Evolutionary conservation across 1,140 invertebrate species (phyloP).

Genomic region (Hydropsyche tenuis): DNA sequence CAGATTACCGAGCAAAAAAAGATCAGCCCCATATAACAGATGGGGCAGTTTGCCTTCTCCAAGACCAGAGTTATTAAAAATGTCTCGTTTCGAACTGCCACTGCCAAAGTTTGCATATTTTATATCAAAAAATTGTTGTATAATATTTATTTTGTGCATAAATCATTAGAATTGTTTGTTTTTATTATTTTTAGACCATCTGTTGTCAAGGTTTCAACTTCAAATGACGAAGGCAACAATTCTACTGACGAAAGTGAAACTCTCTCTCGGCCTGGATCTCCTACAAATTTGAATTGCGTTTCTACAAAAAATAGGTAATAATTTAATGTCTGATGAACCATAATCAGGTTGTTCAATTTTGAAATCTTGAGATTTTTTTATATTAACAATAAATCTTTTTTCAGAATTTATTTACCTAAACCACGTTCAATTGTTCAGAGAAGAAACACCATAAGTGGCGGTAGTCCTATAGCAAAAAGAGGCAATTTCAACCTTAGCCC

Average conservation of each 20-base stretch:
- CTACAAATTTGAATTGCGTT: slow-evolving; percentile 44
- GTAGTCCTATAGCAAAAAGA: slow-evolving; percentile 72
- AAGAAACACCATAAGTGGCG: slow-evolving; percentile 87
- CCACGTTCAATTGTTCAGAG: slow-evolving; percentile 75
- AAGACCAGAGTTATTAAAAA: slow-evolving; percentile 69
- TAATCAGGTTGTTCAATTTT: neutral
- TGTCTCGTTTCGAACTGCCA: slow-evolving; percentile 69
- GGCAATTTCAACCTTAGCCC: slow-evolving; percentile 72
- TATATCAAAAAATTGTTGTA: neutral
- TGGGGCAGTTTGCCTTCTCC: slow-evolving; percentile 74
- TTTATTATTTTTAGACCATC: slow-evolving; percentile 51
- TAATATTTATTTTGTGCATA: too few species aligned
- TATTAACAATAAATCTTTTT: slow-evolving; percentile 40
- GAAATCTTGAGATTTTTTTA: neutral
- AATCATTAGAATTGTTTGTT: neutral
- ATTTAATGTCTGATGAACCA: neutral
- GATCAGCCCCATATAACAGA: slow-evolving; percentile 67
- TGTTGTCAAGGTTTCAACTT: slow-evolving; percentile 50
- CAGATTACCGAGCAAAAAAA: slow-evolving; percentile 77
- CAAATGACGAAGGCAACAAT: slow-evolving; percentile 56
- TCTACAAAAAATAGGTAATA: slow-evolving; percentile 46
- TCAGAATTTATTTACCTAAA: slow-evolving; percentile 74
- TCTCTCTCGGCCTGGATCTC: slow-evolving; percentile 40
- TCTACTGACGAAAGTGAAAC: slow-evolving; percentile 50
- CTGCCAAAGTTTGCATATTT: slow-evolving; percentile 62